Base-by-base conservation (phyloP, 2,113 vertebrate genomes). In the Anhinga anhinga region DNA sequence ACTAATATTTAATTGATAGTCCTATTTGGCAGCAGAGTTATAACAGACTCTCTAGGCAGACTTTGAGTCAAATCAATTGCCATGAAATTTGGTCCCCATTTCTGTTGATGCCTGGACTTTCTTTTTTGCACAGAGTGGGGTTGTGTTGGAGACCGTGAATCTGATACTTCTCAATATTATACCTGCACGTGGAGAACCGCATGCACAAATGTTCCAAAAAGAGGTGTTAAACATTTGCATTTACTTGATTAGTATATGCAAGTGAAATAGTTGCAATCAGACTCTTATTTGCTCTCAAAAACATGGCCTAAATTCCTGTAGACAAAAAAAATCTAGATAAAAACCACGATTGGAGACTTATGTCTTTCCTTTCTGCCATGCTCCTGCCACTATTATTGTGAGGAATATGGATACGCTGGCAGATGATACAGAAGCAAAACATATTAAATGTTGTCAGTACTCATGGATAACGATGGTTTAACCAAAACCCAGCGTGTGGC, bases 301-400 rank as follows among this genome's bases (percentile, higher is more conserved):
- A 69, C 6, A 5, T 10, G 21, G 13, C 25, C 44, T 56, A 77
- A 90, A 87, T 90, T 76, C 49, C 36, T 67, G 44, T 11, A 71
- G 42, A 10, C 62, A 89, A 56, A 25, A 40, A 49, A 62, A 52
- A 50, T 63, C 18, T 55, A 52, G 38, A 10, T 0, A 16, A 52
- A 53, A 65, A 40, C 26, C 0, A 5, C 4, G 14, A 23, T 69
- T 38, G 20, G 23, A 59, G 14, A 59, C 13, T 44, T 61, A 30
- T 3, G 3, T 4, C 25, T 22, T 40, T 71, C 30, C 30, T 42
- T 66, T 85, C 67, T 88, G 38, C 15, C 21, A 44, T 13, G 13
- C 10, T 55, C 1, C 4, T 59, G 22, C 34, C 53, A 80, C 0
- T 0, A 25, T 18, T 38, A 58, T 14, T 65, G 30, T 56, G 42